Percentiles rank a stretch among this genome's conserved stretches.
These are phyloP conservation scores for Notospermus geniculatus DNA, from an alignment of 1,140 invertebrate genomes.

Conservation along the genomic window DNA sequence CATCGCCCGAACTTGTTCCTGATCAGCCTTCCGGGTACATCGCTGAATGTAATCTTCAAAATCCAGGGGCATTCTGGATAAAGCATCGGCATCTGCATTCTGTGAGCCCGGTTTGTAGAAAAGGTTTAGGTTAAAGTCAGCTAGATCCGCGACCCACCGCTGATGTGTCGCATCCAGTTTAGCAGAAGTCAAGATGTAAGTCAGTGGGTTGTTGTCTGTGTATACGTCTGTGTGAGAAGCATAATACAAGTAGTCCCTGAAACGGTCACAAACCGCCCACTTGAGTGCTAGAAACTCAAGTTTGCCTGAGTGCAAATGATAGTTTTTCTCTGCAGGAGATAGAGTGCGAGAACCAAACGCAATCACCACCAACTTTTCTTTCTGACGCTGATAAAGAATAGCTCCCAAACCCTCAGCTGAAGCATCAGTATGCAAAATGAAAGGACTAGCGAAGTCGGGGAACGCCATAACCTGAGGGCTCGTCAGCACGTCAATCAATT, in stretches of 20 bases:
- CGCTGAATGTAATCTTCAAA: too few species aligned
- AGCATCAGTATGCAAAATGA: slow-evolving; percentile 3
- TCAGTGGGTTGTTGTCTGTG: slow-evolving; percentile 10
- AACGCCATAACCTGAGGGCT: background rate
- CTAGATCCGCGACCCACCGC: background rate
- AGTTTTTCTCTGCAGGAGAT: slow-evolving; percentile 22
- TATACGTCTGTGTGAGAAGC: background rate
- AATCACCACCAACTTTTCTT: slow-evolving; percentile 14
- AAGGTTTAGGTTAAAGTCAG: slow-evolving; percentile 4
- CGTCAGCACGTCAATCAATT: slow-evolving; percentile 37
- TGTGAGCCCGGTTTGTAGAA: background rate
- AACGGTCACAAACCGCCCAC: slow-evolving; percentile 2
- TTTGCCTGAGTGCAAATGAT: slow-evolving; percentile 15
- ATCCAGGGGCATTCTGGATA: background rate
- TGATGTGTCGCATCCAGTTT: slow-evolving; percentile 3
- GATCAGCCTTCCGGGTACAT: too few species aligned
- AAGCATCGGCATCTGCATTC: slow-evolving; percentile 4
- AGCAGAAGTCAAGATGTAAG: slow-evolving; percentile 6
- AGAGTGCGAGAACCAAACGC: slow-evolving; percentile 22
- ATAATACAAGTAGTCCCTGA: background rate
- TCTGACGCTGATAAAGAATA: slow-evolving; percentile 6
- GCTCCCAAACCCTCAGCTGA: background rate
- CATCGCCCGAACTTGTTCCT: too few species aligned
- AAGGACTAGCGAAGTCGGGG: background rate
- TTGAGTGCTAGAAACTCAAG: slow-evolving; percentile 11